phyloP scores from a whole-genome alignment of 37 sponge, comb jelly and placozoan species.

The Geodia barretti region DNA sequence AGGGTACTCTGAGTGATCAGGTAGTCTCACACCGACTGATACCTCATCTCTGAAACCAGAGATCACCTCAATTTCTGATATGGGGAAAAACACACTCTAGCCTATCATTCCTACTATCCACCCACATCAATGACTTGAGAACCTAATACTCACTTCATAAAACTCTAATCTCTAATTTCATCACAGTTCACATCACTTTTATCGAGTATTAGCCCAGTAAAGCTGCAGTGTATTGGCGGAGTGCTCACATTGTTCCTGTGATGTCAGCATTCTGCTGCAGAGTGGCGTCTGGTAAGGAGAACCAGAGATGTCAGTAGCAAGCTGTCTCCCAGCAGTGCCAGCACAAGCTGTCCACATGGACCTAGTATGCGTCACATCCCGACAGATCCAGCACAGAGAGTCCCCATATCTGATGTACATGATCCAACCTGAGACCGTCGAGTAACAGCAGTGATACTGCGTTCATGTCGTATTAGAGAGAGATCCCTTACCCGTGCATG shows the following conservation, averaged over 20 bases:
- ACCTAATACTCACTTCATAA: too few relatives aligned
- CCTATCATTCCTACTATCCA: not conserved
- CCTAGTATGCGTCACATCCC: conserved; percentile 47
- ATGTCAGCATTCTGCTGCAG: conserved; percentile 24
- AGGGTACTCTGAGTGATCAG: conserved; percentile 1
- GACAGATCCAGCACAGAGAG: conserved; percentile 30
- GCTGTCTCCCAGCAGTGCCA: conserved; percentile 20
- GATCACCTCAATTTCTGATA: conserved; percentile 25
- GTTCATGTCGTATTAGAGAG: too few relatives aligned
- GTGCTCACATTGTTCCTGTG: conserved; percentile 5
- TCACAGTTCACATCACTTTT: too few relatives aligned
- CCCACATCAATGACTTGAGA: not conserved
- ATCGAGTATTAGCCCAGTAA: conserved; percentile 1
- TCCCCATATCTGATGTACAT: conserved; percentile 36
- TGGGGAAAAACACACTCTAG: not conserved
- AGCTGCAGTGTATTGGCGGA: too few relatives aligned
- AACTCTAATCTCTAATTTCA: not conserved
- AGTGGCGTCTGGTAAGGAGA: conserved; percentile 17
- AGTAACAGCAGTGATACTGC: too few relatives aligned
- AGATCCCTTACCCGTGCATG: too few relatives aligned
- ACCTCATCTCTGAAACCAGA: conserved; percentile 41
- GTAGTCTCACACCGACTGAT: not conserved
- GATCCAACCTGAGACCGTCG: too few relatives aligned
- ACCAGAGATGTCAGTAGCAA: conserved; percentile 10
- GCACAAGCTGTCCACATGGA: conserved; percentile 23